Percentiles rank a stretch among this genome's conserved stretches.
Conservation (phyloP, 2,888 invertebrate species). For the Dexiosoma caninum region DNA sequence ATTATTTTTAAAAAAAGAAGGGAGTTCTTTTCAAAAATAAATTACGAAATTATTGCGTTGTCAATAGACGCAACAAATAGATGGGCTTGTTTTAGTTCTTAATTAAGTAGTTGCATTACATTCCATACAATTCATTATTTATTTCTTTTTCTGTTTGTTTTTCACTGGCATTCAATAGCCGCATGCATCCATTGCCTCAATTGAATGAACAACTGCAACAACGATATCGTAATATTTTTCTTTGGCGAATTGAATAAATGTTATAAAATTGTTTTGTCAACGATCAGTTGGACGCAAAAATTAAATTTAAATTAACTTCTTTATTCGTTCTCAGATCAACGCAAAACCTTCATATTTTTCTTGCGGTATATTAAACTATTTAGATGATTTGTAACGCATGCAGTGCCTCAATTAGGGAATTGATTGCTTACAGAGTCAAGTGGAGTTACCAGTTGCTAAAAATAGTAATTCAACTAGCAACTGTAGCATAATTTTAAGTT, state of each 20-base stretch:
- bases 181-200: slow-evolving; percentile 1
- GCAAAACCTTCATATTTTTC: neutral
- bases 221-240: slow-evolving; percentile 22
- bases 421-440: too few species aligned
- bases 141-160: neutral
- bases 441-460: too few species aligned
- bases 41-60: neutral
- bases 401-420: too few species aligned
- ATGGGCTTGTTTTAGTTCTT: slow-evolving; percentile 40
- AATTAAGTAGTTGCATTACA: slow-evolving; percentile 45
- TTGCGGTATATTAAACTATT: neutral
- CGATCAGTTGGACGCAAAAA: slow-evolving; percentile 43
- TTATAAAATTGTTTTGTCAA: slow-evolving; percentile 50
- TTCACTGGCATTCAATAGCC: neutral
- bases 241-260: slow-evolving; percentile 38
- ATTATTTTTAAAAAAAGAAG: neutral
- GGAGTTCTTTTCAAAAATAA: slow-evolving; percentile 19
- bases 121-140: slow-evolving; percentile 10
- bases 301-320: slow-evolving; percentile 11
- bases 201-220: slow-evolving; percentile 34
- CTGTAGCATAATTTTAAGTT: too few species aligned
- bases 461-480: too few species aligned
- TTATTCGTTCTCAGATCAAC: neutral
- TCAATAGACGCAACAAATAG: neutral
- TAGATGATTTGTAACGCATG: neutral